Evolutionary conservation across 1,140 invertebrate genomes (phyloP), one percentile per base, ranked within the genome.

Genomic region (Hesperophylax magnus): DNA sequence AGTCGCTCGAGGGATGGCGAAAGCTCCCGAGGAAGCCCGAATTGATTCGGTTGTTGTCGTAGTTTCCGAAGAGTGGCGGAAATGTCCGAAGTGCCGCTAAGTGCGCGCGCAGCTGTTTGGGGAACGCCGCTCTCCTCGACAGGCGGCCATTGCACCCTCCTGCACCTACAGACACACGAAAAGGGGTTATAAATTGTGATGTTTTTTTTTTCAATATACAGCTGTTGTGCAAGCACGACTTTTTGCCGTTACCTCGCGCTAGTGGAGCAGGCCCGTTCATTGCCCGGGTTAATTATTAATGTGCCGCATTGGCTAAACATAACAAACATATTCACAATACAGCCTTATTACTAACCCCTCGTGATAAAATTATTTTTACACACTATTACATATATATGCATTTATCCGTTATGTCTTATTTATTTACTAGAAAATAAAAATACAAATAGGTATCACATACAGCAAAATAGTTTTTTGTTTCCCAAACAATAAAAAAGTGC

Each of bases 141-240:
- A 63, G 67, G 34, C 78, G 65, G 67, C 74, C 81, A 78, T 74
- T 71, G 74, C 65, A 61, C 67, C 53, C 63, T n/a, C 54, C 79
- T 83, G 82, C 82, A 81, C 69, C 77, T 65, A 78, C 20, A 34
- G 53, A 67, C 76, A 58, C 18, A 65, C 60, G 20, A 75, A 75
- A 75, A 75, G 71, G 71, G 71, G 71, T 75, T 75, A 75, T 75
- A 56, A 22, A 15, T 65, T 71, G 4, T 63, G 20, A n/a, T n/a
- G n/a, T n/a, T 67, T 34, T 20, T 47, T 47, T 47, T 47, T 47
- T 47, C 8, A 14, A 47, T 71, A 56, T 58, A 75, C 71, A 75
- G 71, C 71, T 75, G 71, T 75, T 75, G 69, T 47, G 39, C 39
- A 47, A 14, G 63, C 63, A 31, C 63, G 63, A 67, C 17, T 34